Evolutionary conservation across 2,888 invertebrate species (phyloP), one percentile per base, ranked within the genome.

Genomic region (Chesias legatella): DNA sequence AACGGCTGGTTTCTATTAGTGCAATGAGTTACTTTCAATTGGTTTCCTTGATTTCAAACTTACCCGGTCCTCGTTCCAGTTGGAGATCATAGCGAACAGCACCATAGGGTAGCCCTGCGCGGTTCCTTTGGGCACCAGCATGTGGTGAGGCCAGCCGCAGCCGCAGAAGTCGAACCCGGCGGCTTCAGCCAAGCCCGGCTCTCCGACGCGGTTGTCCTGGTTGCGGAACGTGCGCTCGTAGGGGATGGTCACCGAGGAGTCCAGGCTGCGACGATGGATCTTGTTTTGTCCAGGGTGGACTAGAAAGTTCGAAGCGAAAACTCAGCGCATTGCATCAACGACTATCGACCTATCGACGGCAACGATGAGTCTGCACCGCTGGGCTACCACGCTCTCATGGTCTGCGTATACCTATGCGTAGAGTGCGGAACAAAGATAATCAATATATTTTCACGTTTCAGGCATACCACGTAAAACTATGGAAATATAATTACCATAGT

Each of bases 71-170:
- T 90, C 90, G 1, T 75, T 79, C 75, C 91, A 93, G 76, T 95
- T 91, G 39, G 95, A 93, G 43, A 95, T 86, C 94, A 95, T 95
- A 25, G 90, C 92, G 71, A 94, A 95, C 26, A 95, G 79, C 53
- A 94, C 91, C 63, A 92, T 90, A 0, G 86, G 77, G 75, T 90
- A 91, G 0, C 95, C 95, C 42, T 90, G 84, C 0, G 88, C 63
- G 3, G 73, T 92, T 2, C 95, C 95, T 75, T 91, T 93, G 0
- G 95, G 94, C 22, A 94, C 55, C 4, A 95, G 88, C 91, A 95
- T 90, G 74, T 95, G 95, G 46, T 94, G 92, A 0, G 95, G 95
- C 95, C 95, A 95, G 33, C 95, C 95, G 62, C 96, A 96, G 45
- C 95, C 95, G 80, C 96, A 96, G 90, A 94, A 94, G 79, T 94